Percentiles rank a stretch among this genome's conserved stretches.
phyloP scores from a whole-genome alignment of 2,888 invertebrate genomes.

The Scaptomyza cyrtandrae region DNA sequence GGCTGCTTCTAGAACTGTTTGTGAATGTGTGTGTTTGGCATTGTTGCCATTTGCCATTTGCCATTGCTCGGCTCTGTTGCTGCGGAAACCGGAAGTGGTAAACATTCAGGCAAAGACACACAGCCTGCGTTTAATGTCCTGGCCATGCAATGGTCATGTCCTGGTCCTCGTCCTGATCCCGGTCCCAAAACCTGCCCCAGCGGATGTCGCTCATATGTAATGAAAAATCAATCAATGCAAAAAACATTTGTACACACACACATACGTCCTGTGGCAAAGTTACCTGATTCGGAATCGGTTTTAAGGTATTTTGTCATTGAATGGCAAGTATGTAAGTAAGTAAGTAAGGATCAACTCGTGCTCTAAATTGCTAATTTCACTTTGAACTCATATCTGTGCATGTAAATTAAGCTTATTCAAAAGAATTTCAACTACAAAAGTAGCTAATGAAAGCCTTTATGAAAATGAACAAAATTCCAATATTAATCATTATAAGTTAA shows the following conservation, averaged over 20 bases:
- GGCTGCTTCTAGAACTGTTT: conserved; percentile 12
- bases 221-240: conserved; percentile 79
- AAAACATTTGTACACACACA: conserved; percentile 34
- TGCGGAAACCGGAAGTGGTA: conserved; percentile 80
- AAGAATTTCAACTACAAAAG: neutral
- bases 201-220: conserved; percentile 75
- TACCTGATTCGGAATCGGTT: conserved; percentile 7
- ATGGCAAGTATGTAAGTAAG: neutral
- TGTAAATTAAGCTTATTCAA: neutral
- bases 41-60: conserved; percentile 27
- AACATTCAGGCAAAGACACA: conserved; percentile 69
- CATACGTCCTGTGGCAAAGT: conserved; percentile 24
- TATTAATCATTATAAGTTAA: no score
- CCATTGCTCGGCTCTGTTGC: conserved; percentile 45
- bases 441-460: neutral
- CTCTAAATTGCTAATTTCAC: conserved; percentile 7
- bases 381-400: neutral
- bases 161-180: conserved; percentile 3
- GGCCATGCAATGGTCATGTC: conserved; percentile 24
- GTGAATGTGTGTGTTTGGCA: conserved; percentile 34
- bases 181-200: conserved; percentile 19
- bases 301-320: conserved; percentile 3
- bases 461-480: no score
- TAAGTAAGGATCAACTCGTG: conserved; percentile 4
- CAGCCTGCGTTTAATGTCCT: conserved; percentile 56